These are phyloP conservation scores for Planiliza haematocheilus DNA, from an alignment of 2,113 vertebrate genomes.

Conservation along the genomic window DNA sequence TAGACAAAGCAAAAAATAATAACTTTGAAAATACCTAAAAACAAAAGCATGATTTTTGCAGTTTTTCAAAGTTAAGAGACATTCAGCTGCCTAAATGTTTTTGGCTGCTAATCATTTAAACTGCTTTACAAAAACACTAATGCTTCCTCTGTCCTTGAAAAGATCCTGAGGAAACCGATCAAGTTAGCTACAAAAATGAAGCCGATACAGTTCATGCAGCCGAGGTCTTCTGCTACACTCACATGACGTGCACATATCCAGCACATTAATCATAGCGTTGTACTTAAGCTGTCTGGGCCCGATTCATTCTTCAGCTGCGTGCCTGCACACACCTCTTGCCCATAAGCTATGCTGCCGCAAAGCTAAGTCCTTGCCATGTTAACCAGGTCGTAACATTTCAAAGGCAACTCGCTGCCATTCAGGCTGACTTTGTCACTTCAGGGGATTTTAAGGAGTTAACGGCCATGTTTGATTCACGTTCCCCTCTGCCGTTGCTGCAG, in stretches of 20 bases:
- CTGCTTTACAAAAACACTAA: neutral
- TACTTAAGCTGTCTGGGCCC: slow-evolving; percentile 10
- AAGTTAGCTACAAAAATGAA: neutral
- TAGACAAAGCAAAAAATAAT: neutral
- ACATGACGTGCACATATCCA: slow-evolving; percentile 5
- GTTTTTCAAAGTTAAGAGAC: no score
- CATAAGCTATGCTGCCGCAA: neutral
- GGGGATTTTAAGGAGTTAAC: neutral
- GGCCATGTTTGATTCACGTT: neutral
- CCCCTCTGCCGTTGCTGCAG: neutral
- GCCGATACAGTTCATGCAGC: neutral
- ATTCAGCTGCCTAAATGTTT: neutral
- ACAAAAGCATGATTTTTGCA: no score
- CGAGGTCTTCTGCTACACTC: neutral
- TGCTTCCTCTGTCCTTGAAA: neutral
- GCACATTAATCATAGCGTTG: neutral
- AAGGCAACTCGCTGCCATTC: neutral
- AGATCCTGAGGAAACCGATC: neutral
- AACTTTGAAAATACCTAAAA: neutral
- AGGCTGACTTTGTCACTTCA: neutral
- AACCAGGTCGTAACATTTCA: neutral
- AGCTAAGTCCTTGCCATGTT: neutral
- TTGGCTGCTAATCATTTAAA: neutral
- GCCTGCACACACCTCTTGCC: neutral
- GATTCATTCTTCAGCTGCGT: slow-evolving; percentile 11